These are phyloP conservation scores for Limnephilus rhombicus DNA, from an alignment of 2,888 invertebrate species.

Conservation along the genomic window DNA sequence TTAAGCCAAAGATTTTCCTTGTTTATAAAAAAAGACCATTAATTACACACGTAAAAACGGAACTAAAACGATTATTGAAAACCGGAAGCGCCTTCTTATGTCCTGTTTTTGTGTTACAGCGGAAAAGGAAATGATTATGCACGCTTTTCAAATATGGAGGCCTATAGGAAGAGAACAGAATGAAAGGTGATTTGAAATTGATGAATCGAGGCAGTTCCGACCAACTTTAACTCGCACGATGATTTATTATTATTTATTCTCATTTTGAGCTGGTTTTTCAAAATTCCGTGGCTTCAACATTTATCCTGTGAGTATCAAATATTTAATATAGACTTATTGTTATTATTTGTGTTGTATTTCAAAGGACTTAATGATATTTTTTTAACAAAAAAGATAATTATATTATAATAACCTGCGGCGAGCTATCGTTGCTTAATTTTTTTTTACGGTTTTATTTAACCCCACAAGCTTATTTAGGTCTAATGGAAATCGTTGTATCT, in stretches of 20 bases:
- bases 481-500: too few species aligned
- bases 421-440: not conserved
- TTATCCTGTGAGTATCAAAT: not conserved
- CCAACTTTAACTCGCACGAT: not conserved
- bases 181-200: conserved; percentile 49
- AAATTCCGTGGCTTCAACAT: not conserved
- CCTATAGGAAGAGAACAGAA: conserved; percentile 4
- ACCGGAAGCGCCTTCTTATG: not conserved
- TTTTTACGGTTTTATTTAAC: not conserved
- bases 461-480: too few species aligned
- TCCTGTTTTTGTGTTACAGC: not conserved
- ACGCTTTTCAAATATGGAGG: conserved; percentile 8
- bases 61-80: conserved; percentile 10
- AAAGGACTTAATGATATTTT: not conserved
- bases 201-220: conserved; percentile 27
- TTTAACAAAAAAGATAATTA: not conserved
- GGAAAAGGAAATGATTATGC: conserved; percentile 42
- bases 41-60: not conserved
- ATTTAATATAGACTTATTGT: not conserved
- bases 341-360: not conserved
- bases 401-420: not conserved
- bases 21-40: not conserved
- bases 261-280: not conserved
- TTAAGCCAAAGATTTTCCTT: not conserved
- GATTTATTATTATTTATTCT: not conserved